A percentile compares a stretch with the other conserved stretches of the same genome.
These are phyloP conservation scores for Cynopterus brachyotis DNA, from an alignment of 2,113 vertebrate genomes.

Conservation along the genomic window DNA sequence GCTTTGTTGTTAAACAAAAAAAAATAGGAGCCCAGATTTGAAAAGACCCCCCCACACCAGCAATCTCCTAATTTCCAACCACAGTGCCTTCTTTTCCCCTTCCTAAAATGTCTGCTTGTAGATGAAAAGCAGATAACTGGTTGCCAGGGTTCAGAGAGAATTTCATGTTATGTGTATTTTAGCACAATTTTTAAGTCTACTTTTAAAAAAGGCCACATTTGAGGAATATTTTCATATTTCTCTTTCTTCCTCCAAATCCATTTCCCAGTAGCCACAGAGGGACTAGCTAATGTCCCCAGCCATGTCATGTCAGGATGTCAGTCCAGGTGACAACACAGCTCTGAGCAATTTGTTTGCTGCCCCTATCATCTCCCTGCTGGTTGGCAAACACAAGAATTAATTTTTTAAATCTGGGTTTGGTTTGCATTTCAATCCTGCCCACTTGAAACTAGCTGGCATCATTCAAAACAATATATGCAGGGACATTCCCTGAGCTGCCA, in stretches of 20 bases:
- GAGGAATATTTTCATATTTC: neutral
- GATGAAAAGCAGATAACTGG: neutral
- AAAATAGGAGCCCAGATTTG: neutral
- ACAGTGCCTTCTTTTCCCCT: neutral
- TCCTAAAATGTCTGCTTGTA: neutral
- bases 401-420: conserved; percentile 33
- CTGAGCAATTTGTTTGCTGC: neutral
- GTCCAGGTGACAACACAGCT: conserved; percentile 26
- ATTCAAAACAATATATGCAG: conserved; percentile 29
- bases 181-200: neutral
- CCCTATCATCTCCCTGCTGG: neutral
- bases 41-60: neutral
- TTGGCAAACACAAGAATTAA: conserved; percentile 45
- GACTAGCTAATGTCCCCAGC: neutral
- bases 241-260: neutral
- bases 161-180: neutral
- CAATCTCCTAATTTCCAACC: neutral
- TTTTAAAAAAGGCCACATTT: neutral
- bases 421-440: conserved; percentile 59
- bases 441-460: conserved; percentile 56
- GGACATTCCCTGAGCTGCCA: conserved; percentile 35
- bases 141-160: neutral
- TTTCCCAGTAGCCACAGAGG: neutral
- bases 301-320: neutral
- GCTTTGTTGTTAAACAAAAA: neutral